A percentile compares a stretch with the other conserved stretches of the same genome.
phyloP scores from a whole-genome alignment of 2,888 invertebrate species.

The Callinectes sapidus region DNA sequence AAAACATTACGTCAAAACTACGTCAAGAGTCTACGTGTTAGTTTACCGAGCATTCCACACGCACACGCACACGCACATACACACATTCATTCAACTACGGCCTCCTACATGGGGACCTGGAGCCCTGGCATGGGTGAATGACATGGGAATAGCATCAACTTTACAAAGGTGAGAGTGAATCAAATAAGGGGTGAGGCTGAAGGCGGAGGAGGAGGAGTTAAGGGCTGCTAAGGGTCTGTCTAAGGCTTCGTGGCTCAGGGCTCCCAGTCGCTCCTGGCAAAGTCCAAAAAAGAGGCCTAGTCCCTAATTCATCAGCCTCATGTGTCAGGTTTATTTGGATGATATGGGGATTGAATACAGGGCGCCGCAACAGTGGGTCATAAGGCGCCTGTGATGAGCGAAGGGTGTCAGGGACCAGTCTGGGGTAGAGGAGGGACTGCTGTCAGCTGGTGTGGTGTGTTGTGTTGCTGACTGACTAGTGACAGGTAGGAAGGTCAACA shows the following conservation, averaged over 20 bases:
- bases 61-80: slow-evolving; percentile 29
- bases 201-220: neutral
- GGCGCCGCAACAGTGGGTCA: neutral
- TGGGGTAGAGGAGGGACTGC: neutral
- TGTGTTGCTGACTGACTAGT: slow-evolving; percentile 19
- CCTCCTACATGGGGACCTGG: neutral
- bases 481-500: slow-evolving; percentile 14
- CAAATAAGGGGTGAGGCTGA: neutral
- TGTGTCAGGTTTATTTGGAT: neutral
- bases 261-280: slow-evolving; percentile 2
- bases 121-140: slow-evolving; percentile 12
- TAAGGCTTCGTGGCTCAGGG: slow-evolving; percentile 5
- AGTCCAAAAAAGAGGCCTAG: neutral
- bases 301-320: neutral
- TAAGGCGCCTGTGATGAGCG: neutral
- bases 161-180: neutral
- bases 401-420: neutral
- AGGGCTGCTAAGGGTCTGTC: neutral
- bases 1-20: slow-evolving; percentile 5
- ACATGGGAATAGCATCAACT: neutral
- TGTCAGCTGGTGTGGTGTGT: neutral
- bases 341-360: neutral
- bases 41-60: slow-evolving; percentile 35
- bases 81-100: neutral
- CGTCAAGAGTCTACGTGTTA: slow-evolving; percentile 31